Percentiles rank a stretch among this genome's conserved stretches.
Conservation (phyloP, 2,113 vertebrate species). For the Paramisgurnus dabryanus region DNA sequence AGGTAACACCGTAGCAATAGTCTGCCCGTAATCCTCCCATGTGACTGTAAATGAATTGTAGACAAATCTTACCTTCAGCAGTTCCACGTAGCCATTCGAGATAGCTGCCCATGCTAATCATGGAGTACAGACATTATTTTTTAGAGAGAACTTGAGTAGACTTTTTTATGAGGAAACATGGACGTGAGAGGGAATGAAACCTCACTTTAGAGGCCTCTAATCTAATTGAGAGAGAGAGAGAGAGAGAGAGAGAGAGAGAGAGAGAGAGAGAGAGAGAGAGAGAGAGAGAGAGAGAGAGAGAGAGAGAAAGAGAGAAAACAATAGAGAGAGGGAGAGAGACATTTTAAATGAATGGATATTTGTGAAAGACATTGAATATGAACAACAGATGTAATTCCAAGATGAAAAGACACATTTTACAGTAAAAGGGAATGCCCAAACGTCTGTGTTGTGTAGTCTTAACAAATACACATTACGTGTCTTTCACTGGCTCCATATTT, state of each 20-base stretch:
- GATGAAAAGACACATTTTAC: conserved; percentile 9
- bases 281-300: background rate
- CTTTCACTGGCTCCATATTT: background rate
- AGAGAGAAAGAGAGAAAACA: background rate
- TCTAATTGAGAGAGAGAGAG: conserved; percentile 38
- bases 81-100: conserved; percentile 1
- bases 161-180: conserved; percentile 24
- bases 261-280: background rate
- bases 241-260: background rate
- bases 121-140: conserved; percentile 33
- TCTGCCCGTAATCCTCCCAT: conserved; percentile 3
- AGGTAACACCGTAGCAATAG: background rate
- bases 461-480: too few relatives aligned
- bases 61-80: conserved; percentile 1
- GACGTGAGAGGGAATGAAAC: conserved; percentile 43
- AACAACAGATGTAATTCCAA: conserved; percentile 11
- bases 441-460: background rate
- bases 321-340: conserved; percentile 20
- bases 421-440: background rate
- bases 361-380: conserved; percentile 17
- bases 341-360: conserved; percentile 9
- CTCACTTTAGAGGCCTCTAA: conserved; percentile 46
- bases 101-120: background rate
- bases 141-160: conserved; percentile 4
- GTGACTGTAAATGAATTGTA: conserved; percentile 4